A percentile compares a stretch with the other conserved stretches of the same genome.
phyloP scores from a whole-genome alignment of 1,140 invertebrate genomes.

The Ooceraea biroi region DNA sequence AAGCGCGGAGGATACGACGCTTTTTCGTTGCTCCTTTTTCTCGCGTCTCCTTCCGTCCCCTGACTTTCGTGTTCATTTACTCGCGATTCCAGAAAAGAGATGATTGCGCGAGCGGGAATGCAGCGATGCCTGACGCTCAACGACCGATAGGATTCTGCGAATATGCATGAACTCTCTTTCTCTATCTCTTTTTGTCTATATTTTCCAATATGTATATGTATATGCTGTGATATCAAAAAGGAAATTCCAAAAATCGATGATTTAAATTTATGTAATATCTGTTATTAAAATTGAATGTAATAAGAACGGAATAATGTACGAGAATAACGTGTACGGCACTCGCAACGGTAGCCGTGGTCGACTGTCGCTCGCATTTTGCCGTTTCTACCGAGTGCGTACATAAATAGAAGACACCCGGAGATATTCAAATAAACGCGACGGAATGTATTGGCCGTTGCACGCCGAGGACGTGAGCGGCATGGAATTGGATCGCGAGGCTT shows the following conservation, averaged over 20 bases:
- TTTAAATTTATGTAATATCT: neutral
- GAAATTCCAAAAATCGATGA: too few species aligned
- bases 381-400: neutral
- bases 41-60: neutral
- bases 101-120: neutral
- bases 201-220: too few species aligned
- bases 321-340: neutral
- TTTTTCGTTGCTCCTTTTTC: conserved; percentile 27
- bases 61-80: neutral
- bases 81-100: conserved; percentile 15
- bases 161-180: too few species aligned
- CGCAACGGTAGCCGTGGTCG: neutral
- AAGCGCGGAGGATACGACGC: neutral
- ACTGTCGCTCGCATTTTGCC: too few species aligned
- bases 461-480: conserved; percentile 5
- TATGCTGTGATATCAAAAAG: too few species aligned
- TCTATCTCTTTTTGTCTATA: too few species aligned
- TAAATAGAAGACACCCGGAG: neutral
- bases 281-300: neutral
- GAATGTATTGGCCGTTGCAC: neutral
- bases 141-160: neutral
- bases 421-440: conserved; percentile 5
- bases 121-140: too few species aligned
- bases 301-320: neutral
- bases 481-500: conserved; percentile 5